Evolutionary conservation across 2,113 vertebrate genomes (phyloP).

Genomic region (Ictidomys tridecemlineatus): DNA sequence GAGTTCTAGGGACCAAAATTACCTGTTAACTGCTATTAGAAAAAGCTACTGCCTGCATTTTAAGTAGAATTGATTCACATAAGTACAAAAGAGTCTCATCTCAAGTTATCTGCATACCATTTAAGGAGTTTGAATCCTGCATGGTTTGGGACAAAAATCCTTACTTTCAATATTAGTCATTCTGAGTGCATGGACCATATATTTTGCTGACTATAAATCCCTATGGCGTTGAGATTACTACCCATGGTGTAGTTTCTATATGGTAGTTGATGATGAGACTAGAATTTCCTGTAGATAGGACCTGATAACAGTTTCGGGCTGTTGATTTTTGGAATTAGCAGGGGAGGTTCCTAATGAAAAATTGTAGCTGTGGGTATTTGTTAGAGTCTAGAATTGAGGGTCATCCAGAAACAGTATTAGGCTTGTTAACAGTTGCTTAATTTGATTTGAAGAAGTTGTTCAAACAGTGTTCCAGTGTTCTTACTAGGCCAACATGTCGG

Average conservation of each 20-base stretch:
- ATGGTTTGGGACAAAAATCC: conserved; percentile 39
- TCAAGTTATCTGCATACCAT: conserved; percentile 29
- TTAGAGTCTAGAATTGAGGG: neutral
- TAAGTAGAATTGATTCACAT: conserved; percentile 27
- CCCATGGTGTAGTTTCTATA: neutral
- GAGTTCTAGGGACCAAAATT: conserved; percentile 7
- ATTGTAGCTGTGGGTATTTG: neutral
- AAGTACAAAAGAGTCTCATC: neutral
- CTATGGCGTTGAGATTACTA: neutral
- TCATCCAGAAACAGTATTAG: neutral
- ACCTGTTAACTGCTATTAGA: neutral
- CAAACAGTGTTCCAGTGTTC: neutral
- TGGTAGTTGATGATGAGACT: neutral
- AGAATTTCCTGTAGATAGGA: neutral
- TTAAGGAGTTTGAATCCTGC: conserved; percentile 54
- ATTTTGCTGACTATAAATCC: conserved; percentile 32
- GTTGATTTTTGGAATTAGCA: conserved; percentile 20
- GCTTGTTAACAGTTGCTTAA: neutral
- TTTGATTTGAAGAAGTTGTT: conserved; percentile 43
- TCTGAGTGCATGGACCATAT: neutral
- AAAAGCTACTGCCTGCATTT: conserved; percentile 34
- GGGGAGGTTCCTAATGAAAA: conserved; percentile 27
- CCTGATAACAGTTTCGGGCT: neutral
- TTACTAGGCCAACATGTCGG: neutral
- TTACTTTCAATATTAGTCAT: neutral